Evolutionary conservation across 1,140 invertebrate genomes (phyloP).

Genomic region (Teleopsis dalmanni): DNA sequence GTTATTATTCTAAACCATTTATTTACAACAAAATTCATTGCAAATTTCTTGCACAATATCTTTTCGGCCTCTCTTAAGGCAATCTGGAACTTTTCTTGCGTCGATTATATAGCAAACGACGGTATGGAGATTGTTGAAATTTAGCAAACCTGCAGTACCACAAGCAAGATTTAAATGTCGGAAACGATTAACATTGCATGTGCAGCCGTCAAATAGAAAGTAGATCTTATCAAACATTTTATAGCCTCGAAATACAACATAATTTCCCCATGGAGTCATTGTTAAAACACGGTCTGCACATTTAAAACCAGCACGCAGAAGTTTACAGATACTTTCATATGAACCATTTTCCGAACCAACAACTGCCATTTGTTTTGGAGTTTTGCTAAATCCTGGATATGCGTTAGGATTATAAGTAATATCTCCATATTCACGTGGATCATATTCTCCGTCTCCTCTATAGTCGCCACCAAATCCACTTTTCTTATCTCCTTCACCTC

Average conservation of each 20-base stretch:
- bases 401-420: constrained; percentile 8
- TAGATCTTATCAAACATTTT: constrained; percentile 28
- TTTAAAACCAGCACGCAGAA: constrained; percentile 34
- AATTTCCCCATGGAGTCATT: constrained; percentile 42
- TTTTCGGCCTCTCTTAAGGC: neutral
- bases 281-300: constrained; percentile 36
- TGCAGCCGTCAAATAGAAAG: constrained; percentile 38
- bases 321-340: constrained; percentile 41
- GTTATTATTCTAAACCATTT: too few species aligned
- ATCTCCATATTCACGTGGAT: too few species aligned
- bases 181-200: constrained; percentile 38
- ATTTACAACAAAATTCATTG: constrained; percentile 6
- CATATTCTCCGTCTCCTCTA: neutral
- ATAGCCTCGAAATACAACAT: constrained; percentile 36
- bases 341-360: constrained; percentile 35
- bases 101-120: constrained; percentile 35
- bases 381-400: constrained; percentile 24
- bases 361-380: constrained; percentile 25
- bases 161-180: constrained; percentile 37
- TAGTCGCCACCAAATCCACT: neutral
- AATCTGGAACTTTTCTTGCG: neutral
- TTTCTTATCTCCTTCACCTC: neutral
- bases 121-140: constrained; percentile 30
- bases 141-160: constrained; percentile 38
- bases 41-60: constrained; percentile 12